Evolutionary conservation across 53 echinoderm and acorn worm genomes (phyloP), one percentile per base, ranked within the genome.

Genomic region (Stichopus horrens): DNA sequence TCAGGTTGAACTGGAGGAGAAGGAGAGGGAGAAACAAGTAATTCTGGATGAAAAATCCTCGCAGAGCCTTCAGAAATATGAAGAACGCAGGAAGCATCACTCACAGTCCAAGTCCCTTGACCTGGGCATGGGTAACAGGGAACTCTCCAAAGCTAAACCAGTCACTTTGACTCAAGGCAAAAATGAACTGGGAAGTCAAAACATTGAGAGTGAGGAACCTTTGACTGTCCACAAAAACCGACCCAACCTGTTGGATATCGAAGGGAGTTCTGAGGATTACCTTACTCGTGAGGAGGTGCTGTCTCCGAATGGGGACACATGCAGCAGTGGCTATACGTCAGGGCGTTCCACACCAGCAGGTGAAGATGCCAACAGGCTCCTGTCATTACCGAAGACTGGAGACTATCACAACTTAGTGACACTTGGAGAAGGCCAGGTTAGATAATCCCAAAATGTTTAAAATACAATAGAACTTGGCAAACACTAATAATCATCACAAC

Each of bases 371-470:
- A 74, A 55, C 58, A 55, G 87, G 9, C 20, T 74, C 55, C 87
- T 87, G 0, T 87, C 87, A 4, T 75, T 87, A 21, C 87, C 87
- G 9, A 87, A 87, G 74, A 14, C 89, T 7, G 51, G 82, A 18
- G 93, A 95, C 76, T 95, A 93, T 87, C 95, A 95, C 90, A 88
- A 88, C n/a, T 86, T 92, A 52, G 93, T 95, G 54, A 87, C 77
- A 55, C 52, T 73, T 4, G 86, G 68, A 21, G 87, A 87, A 37
- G 87, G 19, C 9, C 87, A 87, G 87, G 87, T 87, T 87, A 87
- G 87, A 86, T 57, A 51, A 76, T 76, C 71, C 14, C 37, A 37
- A 37, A 71, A 5, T 18, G 71, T 18, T 71, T 71, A n/a, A 63
- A 63, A 68, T 16, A 71, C 71, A 71, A 37, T 37, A 37, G 37